Conservation (phyloP, 1,140 invertebrate genomes). For the Antheraea mylitta region DNA sequence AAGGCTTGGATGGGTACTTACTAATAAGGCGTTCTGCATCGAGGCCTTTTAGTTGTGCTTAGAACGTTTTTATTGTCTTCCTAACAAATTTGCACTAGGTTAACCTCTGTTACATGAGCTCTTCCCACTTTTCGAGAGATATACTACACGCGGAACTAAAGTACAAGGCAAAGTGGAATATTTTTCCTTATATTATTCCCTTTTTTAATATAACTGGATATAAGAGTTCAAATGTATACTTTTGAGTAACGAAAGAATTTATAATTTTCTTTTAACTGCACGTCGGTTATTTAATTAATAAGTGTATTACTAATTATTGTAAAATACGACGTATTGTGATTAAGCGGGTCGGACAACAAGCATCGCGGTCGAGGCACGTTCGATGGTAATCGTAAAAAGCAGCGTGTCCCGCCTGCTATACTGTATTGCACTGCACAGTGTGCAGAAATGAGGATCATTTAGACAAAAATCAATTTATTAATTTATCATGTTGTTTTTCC, state of each 20-base stretch:
- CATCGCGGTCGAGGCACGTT: conserved; percentile 32
- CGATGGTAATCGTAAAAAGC: conserved; percentile 52
- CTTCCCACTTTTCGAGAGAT: no score
- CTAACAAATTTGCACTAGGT: no score
- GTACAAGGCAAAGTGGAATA: no score
- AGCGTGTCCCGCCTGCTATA: conserved; percentile 29
- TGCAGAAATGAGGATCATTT: not conserved
- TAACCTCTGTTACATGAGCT: no score
- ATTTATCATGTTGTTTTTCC: not conserved
- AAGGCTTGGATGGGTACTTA: no score
- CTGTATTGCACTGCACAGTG: conserved; percentile 13
- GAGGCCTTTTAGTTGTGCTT: no score
- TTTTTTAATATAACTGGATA: not conserved
- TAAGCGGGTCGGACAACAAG: conserved; percentile 11
- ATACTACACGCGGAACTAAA: no score
- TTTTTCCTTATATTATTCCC: no score
- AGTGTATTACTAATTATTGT: conserved; percentile 25
- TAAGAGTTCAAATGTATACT: not conserved
- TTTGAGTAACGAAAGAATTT: not conserved
- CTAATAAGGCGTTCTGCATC: no score
- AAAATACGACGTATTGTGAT: conserved; percentile 25
- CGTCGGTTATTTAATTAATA: conserved; percentile 24
- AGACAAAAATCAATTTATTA: conserved; percentile 12
- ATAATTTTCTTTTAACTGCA: not conserved
- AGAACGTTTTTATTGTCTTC: no score